phyloP scores from a whole-genome alignment of 2,888 invertebrate genomes.

The Dynastes hyllus region DNA sequence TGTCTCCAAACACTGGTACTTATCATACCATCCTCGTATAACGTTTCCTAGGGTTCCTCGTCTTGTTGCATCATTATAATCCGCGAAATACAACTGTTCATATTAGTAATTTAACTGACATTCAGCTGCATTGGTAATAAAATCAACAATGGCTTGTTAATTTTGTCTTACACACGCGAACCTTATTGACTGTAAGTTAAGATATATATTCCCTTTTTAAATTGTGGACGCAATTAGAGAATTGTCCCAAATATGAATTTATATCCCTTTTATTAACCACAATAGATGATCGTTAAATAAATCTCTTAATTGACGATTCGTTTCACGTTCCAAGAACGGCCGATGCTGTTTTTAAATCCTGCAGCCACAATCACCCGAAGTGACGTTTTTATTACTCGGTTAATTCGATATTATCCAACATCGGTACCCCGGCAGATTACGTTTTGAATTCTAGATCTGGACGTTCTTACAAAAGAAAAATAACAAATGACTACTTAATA shows the following conservation, averaged over 20 bases:
- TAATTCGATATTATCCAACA: conserved; percentile 3
- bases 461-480: too few relatives aligned
- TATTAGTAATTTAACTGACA: too few relatives aligned
- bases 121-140: too few relatives aligned
- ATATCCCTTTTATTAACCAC: conserved; percentile 39
- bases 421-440: neutral
- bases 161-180: too few relatives aligned
- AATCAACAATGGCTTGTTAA: too few relatives aligned
- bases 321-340: conserved; percentile 4
- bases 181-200: neutral
- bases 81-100: too few relatives aligned
- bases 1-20: too few relatives aligned
- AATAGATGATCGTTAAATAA: conserved; percentile 27
- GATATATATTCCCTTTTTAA: neutral
- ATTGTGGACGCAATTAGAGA: neutral
- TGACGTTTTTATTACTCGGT: conserved; percentile 18
- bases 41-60: too few relatives aligned
- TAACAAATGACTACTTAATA: too few relatives aligned
- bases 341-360: neutral
- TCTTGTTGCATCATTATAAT: too few relatives aligned
- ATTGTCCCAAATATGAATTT: neutral
- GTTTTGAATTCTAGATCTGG: neutral
- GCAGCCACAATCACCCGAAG: neutral
- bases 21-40: too few relatives aligned
- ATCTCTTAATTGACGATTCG: conserved; percentile 21